Percentiles rank a stretch among this genome's conserved stretches.
These are phyloP conservation scores for Pyrocoelia pectoralis DNA, from an alignment of 2,888 invertebrate genomes.

Conservation along the genomic window DNA sequence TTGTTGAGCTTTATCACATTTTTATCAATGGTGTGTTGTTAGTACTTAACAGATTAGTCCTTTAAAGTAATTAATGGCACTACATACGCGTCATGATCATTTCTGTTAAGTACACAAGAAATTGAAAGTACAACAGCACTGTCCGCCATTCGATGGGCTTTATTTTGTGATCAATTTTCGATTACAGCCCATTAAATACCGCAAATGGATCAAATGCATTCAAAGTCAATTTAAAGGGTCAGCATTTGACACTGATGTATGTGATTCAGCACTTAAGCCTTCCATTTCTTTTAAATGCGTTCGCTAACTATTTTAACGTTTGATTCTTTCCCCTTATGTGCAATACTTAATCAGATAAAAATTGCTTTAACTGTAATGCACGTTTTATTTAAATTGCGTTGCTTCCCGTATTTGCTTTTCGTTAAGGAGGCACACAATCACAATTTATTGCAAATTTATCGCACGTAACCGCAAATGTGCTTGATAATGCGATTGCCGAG, in stretches of 20 bases:
- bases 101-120: no score
- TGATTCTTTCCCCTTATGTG: conserved; percentile 9
- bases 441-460: not conserved
- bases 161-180: conserved; percentile 32
- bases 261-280: conserved; percentile 36
- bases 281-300: conserved; percentile 30
- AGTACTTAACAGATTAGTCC: no score
- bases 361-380: conserved; percentile 21
- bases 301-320: conserved; percentile 25
- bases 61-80: no score
- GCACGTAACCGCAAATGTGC: not conserved
- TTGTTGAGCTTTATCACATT: no score
- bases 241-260: conserved; percentile 40
- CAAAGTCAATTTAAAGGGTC: conserved; percentile 33
- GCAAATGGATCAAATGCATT: conserved; percentile 39
- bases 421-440: not conserved
- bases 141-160: no score
- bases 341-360: conserved; percentile 25
- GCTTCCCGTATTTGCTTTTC: not conserved
- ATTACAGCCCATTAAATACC: conserved; percentile 38
- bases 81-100: no score
- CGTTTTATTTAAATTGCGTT: conserved; percentile 31
- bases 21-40: no score
- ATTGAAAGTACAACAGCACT: no score
- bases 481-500: not conserved